Evolutionary conservation across 2,797 vertebrate genomes (phyloP).

Genomic region (Antennarius maculatus): DNA sequence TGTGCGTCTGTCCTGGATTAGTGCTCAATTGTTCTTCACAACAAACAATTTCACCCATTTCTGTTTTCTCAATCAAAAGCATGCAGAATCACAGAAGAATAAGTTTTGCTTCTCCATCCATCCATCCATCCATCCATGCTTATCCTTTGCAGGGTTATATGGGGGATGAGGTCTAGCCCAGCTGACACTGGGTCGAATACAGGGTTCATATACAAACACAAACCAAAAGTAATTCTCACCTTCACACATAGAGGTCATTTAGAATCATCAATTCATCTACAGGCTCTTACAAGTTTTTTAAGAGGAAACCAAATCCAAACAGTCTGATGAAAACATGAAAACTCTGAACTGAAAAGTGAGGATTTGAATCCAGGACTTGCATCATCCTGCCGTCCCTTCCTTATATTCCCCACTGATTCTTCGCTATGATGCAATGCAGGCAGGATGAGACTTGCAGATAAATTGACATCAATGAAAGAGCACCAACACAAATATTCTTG

Average conservation of each 20-base stretch:
- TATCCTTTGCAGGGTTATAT: no score
- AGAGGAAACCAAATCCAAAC: no score
- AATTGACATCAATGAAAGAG: slow-evolving; percentile 48
- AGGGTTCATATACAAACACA: no score
- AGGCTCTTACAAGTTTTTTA: no score
- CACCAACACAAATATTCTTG: slow-evolving; percentile 52
- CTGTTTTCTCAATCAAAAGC: slow-evolving; percentile 16
- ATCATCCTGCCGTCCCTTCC: slow-evolving; percentile 18
- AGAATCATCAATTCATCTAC: no score
- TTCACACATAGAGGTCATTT: no score
- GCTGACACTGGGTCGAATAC: no score
- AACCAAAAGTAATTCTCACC: no score
- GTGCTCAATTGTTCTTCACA: slow-evolving; percentile 40
- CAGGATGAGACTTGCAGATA: slow-evolving; percentile 38
- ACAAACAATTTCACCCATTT: slow-evolving; percentile 17
- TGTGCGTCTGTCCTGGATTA: slow-evolving; percentile 31
- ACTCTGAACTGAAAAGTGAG: no score
- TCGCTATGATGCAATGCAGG: slow-evolving; percentile 39
- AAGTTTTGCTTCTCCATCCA: slow-evolving; percentile 19
- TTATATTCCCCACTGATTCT: slow-evolving; percentile 38
- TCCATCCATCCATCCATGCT: neutral
- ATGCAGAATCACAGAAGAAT: slow-evolving; percentile 4
- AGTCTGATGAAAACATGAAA: no score
- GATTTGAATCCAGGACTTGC: no score
- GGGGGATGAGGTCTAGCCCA: no score